Evolutionary conservation across 2,888 invertebrate species (phyloP).

Genomic region (Nematopogon swammerdamellus): DNA sequence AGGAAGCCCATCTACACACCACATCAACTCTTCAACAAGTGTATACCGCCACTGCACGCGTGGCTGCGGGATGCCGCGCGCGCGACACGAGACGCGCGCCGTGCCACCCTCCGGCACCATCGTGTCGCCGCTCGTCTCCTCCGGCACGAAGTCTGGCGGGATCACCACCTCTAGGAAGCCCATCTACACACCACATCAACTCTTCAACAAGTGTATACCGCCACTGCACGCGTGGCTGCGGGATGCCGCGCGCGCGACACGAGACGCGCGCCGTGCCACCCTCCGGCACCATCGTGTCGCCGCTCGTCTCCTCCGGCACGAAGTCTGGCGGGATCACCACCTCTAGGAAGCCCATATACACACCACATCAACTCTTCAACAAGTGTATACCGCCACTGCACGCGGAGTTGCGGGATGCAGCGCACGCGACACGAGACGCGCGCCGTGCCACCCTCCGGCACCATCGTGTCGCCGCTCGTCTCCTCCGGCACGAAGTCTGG

Average conservation of each 20-base stretch:
- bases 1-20: conserved; percentile 74
- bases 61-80: conserved; percentile 77
- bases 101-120: conserved; percentile 83
- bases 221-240: conserved; percentile 78
- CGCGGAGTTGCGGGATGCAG: conserved; percentile 75
- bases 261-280: conserved; percentile 68
- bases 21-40: no score
- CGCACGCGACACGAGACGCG: conserved; percentile 67
- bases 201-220: no score
- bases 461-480: conserved; percentile 86
- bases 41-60: conserved; percentile 79
- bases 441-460: conserved; percentile 77
- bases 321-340: conserved; percentile 93
- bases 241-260: conserved; percentile 75
- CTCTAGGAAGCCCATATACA: conserved; percentile 78
- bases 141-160: conserved; percentile 86
- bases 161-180: conserved; percentile 83
- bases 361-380: no score
- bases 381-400: conserved; percentile 83
- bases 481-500: conserved; percentile 88
- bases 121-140: conserved; percentile 86
- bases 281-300: conserved; percentile 85
- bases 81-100: conserved; percentile 64
- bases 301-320: conserved; percentile 80
- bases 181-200: conserved; percentile 69